Evolutionary conservation across 2,797 vertebrate species (phyloP).

Genomic region (Agapornis canus): DNA sequence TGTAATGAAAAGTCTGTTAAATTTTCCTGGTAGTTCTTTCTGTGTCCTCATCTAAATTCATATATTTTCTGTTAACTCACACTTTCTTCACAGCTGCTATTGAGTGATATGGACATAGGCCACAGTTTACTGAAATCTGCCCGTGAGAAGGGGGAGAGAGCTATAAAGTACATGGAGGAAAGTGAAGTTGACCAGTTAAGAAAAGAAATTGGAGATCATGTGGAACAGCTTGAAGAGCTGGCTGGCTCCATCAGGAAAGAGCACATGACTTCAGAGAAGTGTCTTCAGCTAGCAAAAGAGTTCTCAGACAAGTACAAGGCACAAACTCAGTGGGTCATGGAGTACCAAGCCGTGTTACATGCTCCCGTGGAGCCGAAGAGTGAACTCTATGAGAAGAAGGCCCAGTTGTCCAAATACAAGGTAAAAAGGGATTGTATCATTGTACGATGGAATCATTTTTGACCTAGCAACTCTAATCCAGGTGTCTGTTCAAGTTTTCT

Average conservation of each 20-base stretch:
- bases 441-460: not conserved
- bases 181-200: conserved; percentile 82
- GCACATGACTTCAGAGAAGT: conserved; percentile 86
- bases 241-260: conserved; percentile 86
- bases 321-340: conserved; percentile 88
- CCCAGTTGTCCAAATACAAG: conserved; percentile 95
- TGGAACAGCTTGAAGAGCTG: conserved; percentile 87
- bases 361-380: conserved; percentile 87
- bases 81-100: conserved; percentile 67
- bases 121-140: conserved; percentile 88
- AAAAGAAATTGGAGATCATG: conserved; percentile 81
- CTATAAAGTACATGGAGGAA: conserved; percentile 84
- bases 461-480: not conserved
- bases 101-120: conserved; percentile 91
- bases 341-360: conserved; percentile 83
- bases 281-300: conserved; percentile 88
- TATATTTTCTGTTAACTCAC: not conserved
- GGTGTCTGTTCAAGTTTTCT: not conserved
- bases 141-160: conserved; percentile 86
- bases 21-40: not conserved
- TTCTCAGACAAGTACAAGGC: conserved; percentile 90
- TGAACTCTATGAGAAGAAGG: conserved; percentile 95
- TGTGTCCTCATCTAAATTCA: not conserved
- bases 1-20: not conserved
- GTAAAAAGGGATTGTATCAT: conserved; percentile 66